phyloP scores from a whole-genome alignment of 1,140 invertebrate genomes.

The Psix sp. region DNA sequence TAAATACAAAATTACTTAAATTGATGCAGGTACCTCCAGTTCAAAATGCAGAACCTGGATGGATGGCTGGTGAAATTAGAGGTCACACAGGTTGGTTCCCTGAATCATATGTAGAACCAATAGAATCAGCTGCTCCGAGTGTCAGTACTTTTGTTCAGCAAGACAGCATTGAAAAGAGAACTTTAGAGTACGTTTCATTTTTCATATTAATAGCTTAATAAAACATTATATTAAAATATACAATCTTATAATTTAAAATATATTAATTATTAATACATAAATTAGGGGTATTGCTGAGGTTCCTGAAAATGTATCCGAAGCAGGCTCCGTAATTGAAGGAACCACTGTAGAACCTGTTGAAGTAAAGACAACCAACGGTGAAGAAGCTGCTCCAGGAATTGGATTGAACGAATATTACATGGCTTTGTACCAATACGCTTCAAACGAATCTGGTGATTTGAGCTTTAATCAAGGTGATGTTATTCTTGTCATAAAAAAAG shows the following conservation, averaged over 20 bases:
- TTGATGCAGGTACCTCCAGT: constrained; percentile 83
- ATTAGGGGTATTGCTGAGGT: constrained; percentile 84
- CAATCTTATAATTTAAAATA: not conserved
- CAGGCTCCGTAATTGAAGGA: constrained; percentile 74
- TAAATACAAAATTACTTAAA: constrained; percentile 59
- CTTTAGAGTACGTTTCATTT: constrained; percentile 73
- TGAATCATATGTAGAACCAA: constrained; percentile 94
- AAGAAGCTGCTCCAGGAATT: constrained; percentile 44
- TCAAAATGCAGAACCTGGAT: constrained; percentile 96
- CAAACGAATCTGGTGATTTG: constrained; percentile 93
- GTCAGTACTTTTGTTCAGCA: constrained; percentile 68
- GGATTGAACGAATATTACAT: constrained; percentile 85
- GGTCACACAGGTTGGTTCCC: constrained; percentile 98
- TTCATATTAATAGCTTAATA: not conserved
- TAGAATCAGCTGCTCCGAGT: constrained; percentile 75
- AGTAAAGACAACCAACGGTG: constrained; percentile 35
- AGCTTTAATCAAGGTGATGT: constrained; percentile 94
- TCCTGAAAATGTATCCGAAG: constrained; percentile 81
- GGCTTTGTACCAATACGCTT: constrained; percentile 89
- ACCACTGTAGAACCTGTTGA: constrained; percentile 65
- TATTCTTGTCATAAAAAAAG: constrained; percentile 90
- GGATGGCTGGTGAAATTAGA: constrained; percentile 94
- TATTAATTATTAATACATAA: constrained; percentile 6
- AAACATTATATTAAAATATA: not conserved
- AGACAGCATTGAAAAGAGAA: constrained; percentile 74